These are phyloP conservation scores for Nemapogon koenigi DNA, from an alignment of 2,888 invertebrate species.

Conservation along the genomic window DNA sequence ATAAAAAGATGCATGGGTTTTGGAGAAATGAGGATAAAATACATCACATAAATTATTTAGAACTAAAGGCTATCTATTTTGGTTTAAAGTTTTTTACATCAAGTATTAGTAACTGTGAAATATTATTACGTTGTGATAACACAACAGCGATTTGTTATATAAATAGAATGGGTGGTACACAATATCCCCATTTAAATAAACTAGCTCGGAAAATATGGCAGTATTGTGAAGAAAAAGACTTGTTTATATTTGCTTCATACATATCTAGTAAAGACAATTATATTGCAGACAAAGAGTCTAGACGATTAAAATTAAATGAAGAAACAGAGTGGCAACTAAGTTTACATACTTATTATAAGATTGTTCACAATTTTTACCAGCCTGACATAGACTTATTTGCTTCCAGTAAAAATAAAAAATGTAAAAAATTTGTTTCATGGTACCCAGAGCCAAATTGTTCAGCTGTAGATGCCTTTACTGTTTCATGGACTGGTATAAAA, in stretches of 20 bases:
- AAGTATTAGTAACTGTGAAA: background rate
- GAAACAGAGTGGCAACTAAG: constrained; percentile 1
- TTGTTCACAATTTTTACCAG: background rate
- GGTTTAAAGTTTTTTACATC: background rate
- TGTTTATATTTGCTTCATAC: constrained; percentile 1
- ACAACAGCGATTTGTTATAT: constrained; percentile 1
- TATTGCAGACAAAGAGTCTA: background rate
- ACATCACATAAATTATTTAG: background rate
- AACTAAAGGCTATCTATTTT: background rate
- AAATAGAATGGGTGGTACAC: constrained; percentile 4
- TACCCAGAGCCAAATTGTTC: background rate
- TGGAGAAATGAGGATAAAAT: background rate
- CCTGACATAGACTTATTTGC: background rate
- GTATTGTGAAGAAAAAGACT: constrained; percentile 7
- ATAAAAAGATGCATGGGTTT: background rate
- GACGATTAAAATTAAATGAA: background rate
- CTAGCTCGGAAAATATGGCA: constrained; percentile 4
- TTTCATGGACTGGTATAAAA: background rate
- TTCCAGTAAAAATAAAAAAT: background rate
- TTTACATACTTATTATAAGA: background rate
- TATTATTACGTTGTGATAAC: constrained; percentile 1
- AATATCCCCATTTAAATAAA: background rate
- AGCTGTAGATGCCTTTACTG: background rate
- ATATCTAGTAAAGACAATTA: background rate
- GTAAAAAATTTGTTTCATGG: constrained; percentile 1